These are phyloP conservation scores for Acridotheres tristis DNA, from an alignment of 2,797 vertebrate species.

Conservation along the genomic window DNA sequence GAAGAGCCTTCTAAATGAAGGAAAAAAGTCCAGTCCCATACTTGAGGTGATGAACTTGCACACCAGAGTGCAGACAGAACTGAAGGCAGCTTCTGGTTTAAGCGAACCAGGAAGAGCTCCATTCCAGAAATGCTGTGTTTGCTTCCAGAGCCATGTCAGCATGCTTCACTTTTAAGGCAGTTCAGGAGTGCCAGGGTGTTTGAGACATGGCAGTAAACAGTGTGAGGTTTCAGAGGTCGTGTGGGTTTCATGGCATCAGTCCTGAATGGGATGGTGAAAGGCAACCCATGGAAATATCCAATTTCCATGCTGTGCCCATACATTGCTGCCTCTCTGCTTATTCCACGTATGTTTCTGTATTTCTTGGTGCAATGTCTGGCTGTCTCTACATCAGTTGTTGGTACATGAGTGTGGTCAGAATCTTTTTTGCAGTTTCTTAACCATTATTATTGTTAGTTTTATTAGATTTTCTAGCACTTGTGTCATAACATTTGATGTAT, in stretches of 20 bases:
- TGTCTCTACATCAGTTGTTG: not conserved
- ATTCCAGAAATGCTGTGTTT: not conserved
- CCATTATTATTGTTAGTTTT: not conserved
- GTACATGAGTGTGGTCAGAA: fast-evolving
- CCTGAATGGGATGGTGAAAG: not conserved
- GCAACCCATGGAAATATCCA: not conserved
- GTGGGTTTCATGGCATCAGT: not conserved
- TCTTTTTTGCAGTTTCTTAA: not conserved
- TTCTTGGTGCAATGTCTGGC: not conserved
- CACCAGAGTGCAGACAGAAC: not conserved
- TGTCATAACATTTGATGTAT: not conserved
- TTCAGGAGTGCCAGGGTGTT: not conserved
- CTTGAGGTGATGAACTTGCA: not conserved
- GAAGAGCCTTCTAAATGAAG: not conserved
- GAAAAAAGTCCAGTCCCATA: not conserved
- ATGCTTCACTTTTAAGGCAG: not conserved
- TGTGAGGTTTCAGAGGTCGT: not conserved
- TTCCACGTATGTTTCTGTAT: not conserved
- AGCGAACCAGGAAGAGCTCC: not conserved
- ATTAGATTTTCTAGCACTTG: not conserved
- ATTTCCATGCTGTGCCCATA: not conserved
- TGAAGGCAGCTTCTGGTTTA: not conserved
- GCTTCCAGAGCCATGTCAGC: not conserved
- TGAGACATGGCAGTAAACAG: not conserved
- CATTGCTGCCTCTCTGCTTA: not conserved